Percentiles rank a stretch among this genome's conserved stretches.
phyloP scores from a whole-genome alignment of 2,113 vertebrate genomes.

The Lampris megalopsis region DNA sequence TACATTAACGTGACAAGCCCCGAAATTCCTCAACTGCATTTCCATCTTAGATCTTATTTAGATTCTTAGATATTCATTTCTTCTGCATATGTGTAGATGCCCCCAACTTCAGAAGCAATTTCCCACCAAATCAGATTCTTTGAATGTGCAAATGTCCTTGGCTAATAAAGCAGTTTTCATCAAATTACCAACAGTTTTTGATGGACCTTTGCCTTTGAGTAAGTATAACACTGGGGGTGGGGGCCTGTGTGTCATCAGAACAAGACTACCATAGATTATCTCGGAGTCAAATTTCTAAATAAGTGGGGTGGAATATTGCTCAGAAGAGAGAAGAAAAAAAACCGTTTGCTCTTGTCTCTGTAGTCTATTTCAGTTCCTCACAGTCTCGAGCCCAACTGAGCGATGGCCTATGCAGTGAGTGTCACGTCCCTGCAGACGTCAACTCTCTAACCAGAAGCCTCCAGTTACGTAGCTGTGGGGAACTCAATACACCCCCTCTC shows the following conservation, averaged over 20 bases:
- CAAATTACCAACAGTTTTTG: no score
- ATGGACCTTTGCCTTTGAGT: no score
- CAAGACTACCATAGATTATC: not conserved
- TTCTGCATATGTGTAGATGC: no score
- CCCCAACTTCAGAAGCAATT: no score
- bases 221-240: no score
- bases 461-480: slow-evolving; percentile 53
- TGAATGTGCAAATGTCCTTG: no score
- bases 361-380: not conserved
- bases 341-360: not conserved
- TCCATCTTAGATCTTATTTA: no score
- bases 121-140: no score
- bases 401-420: slow-evolving; percentile 13
- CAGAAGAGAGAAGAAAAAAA: not conserved
- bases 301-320: not conserved
- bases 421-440: slow-evolving; percentile 54
- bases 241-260: slow-evolving; percentile 4
- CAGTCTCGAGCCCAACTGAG: not conserved
- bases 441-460: slow-evolving; percentile 21
- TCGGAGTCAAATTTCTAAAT: not conserved
- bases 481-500: slow-evolving; percentile 33
- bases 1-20: no score
- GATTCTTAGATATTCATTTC: no score
- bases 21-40: no score
- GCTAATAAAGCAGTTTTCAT: no score